Evolutionary conservation across 1,140 invertebrate species (phyloP), one percentile per base, ranked within the genome.

Genomic region (Pogonomyrmex barbatus): DNA sequence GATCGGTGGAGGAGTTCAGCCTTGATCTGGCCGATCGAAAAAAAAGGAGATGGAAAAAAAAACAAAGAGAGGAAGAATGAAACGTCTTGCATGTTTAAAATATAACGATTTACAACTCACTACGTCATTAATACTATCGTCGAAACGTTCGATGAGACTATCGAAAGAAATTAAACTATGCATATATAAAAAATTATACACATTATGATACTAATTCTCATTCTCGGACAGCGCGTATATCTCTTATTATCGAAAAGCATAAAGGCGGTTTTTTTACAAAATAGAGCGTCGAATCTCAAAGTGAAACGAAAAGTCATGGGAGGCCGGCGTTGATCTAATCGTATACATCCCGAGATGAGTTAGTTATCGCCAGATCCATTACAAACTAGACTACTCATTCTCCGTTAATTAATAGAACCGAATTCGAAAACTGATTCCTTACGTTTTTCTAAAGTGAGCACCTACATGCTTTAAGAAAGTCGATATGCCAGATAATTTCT

Each of bases 261-360:
- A 24, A 47, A 36, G 45, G 24, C 24, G 24, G 9, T 83, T 50
- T 39, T 8, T 56, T 62, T 30, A 73, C 54, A 83, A 83, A 83
- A 30, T 83, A 8, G 79, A 83, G 79, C 79, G 50, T 56, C 24
- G 52, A 14, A 33, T 83, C 54, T 73, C 45, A 39, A 73, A 75
- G n/a, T 75, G 56, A 83, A 81, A 75, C n/a, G 68, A 60, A 83
- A 71, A 75, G 79, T 83, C 79, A 83, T 24, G 67, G 67, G 30
- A 82, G 52, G 71, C 52, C 14, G 50, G 78, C 45, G 47, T 56
- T 30, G 79, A 73, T 82, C 67, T 62, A 75, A 60, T 83, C 79
- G 33, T n/a, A 33, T 33, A 39, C 54, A 30, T 83, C 68, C 62
- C 54, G 56, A 75, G 79, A 83, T 83, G 79, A 83, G 42, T 83